Conservation (phyloP, 2,888 invertebrate species). For the Temnothorax rugatulus region DNA sequence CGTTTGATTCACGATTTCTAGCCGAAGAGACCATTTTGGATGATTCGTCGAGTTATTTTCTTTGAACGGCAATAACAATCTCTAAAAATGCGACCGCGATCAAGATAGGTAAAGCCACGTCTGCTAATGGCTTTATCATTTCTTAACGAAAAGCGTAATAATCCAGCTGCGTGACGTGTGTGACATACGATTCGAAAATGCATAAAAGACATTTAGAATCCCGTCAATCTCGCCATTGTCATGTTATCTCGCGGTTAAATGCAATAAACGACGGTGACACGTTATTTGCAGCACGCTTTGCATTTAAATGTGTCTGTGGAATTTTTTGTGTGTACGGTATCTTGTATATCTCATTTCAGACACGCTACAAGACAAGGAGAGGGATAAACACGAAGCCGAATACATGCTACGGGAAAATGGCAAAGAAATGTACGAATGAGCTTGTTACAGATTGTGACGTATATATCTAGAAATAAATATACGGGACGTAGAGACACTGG, state of each 20-base stretch:
- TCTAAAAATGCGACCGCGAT: not conserved
- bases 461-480: slow-evolving; percentile 46
- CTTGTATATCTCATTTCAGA: slow-evolving; percentile 79
- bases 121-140: not conserved
- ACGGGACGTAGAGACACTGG: slow-evolving; percentile 17
- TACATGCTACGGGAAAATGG: slow-evolving; percentile 83
- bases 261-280: not conserved
- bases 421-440: slow-evolving; percentile 83
- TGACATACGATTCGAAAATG: not conserved
- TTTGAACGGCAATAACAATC: not conserved
- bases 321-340: slow-evolving; percentile 67
- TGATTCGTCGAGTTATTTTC: slow-evolving; percentile 14
- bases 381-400: slow-evolving; percentile 83
- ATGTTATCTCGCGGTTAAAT: slow-evolving; percentile 2
- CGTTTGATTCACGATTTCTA: slow-evolving; percentile 60
- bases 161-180: not conserved
- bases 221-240: not conserved
- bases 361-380: slow-evolving; percentile 84
- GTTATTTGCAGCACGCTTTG: slow-evolving; percentile 34
- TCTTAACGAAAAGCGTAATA: slow-evolving; percentile 12
- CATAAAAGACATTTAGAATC: not conserved
- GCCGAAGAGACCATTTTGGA: not conserved
- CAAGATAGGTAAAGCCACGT: not conserved
- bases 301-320: slow-evolving; percentile 24
- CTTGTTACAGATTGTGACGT: slow-evolving; percentile 63